A percentile compares a stretch with the other conserved stretches of the same genome.
Evolutionary conservation across 2,113 vertebrate species (phyloP).

Genomic region (Ursus arctos): DNA sequence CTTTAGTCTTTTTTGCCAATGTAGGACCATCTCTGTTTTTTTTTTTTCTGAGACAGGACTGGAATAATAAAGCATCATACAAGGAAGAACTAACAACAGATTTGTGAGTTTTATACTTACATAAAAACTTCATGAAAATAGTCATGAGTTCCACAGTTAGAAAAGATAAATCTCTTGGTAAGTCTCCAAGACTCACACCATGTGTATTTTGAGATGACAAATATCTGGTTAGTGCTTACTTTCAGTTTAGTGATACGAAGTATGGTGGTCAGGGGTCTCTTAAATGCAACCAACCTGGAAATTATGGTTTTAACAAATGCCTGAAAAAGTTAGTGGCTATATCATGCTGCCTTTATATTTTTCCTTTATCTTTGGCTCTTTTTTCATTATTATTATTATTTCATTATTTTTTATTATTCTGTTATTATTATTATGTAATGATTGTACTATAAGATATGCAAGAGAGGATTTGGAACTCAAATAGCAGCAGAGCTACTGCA

Average conservation of each 20-base stretch:
- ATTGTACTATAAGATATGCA: background rate
- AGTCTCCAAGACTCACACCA: slow-evolving; percentile 10
- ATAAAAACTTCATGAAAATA: background rate
- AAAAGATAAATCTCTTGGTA: background rate
- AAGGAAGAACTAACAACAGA: background rate
- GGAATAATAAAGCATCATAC: background rate
- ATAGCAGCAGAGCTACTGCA: background rate
- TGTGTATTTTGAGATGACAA: background rate
- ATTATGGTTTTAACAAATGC: slow-evolving; percentile 20
- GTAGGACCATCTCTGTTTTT: background rate
- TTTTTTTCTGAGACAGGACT: background rate
- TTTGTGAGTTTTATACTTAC: slow-evolving; percentile 15
- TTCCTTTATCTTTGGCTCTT: background rate
- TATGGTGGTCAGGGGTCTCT: background rate
- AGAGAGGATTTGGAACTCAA: background rate
- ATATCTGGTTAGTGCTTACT: background rate
- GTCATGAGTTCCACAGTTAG: background rate
- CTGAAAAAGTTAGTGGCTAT: background rate
- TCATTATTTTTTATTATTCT: background rate
- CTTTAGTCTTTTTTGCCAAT: background rate
- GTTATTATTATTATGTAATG: background rate
- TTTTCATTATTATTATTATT: background rate
- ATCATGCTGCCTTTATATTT: background rate
- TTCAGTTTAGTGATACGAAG: background rate
- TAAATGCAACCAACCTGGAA: background rate